Percentiles rank a stretch among this genome's conserved stretches.
Evolutionary conservation across 1,140 invertebrate species (phyloP).

Genomic region (Stegodyphus dumicola): DNA sequence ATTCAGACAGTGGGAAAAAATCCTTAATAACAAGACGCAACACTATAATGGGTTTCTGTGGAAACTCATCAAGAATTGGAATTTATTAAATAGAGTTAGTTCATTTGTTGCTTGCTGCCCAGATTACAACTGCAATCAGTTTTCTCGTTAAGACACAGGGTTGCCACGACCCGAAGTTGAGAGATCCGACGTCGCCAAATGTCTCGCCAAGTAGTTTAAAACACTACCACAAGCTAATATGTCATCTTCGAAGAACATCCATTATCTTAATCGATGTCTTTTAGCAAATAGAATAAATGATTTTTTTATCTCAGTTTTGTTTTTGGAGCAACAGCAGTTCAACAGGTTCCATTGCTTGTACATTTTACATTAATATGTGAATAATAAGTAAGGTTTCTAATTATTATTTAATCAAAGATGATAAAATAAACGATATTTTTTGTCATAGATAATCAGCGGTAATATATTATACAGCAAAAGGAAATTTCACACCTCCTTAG

Average conservation of each 20-base stretch:
- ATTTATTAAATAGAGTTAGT: conserved; percentile 54
- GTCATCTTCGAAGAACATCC: background rate
- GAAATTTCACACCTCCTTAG: too few relatives aligned
- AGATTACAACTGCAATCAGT: conserved; percentile 47
- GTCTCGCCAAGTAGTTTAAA: conserved; percentile 12
- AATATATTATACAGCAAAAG: too few relatives aligned
- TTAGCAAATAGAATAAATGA: too few relatives aligned
- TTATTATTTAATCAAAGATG: too few relatives aligned
- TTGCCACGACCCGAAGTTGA: background rate
- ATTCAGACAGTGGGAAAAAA: background rate
- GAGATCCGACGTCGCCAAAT: background rate
- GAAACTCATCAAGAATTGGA: conserved; percentile 52
- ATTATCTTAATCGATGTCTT: too few relatives aligned
- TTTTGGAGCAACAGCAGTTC: too few relatives aligned
- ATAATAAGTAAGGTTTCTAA: too few relatives aligned
- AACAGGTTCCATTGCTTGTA: too few relatives aligned
- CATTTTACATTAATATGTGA: too few relatives aligned
- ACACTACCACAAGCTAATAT: background rate
- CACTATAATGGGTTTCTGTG: conserved; percentile 45
- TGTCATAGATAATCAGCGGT: too few relatives aligned
- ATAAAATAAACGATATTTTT: too few relatives aligned
- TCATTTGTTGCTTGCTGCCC: conserved; percentile 41
- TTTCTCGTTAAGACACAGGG: conserved; percentile 41
- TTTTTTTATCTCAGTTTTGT: too few relatives aligned
- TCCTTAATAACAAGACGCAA: conserved; percentile 45